Evolutionary conservation across 2,113 vertebrate species (phyloP).

Genomic region (Gambusia holbrooki): DNA sequence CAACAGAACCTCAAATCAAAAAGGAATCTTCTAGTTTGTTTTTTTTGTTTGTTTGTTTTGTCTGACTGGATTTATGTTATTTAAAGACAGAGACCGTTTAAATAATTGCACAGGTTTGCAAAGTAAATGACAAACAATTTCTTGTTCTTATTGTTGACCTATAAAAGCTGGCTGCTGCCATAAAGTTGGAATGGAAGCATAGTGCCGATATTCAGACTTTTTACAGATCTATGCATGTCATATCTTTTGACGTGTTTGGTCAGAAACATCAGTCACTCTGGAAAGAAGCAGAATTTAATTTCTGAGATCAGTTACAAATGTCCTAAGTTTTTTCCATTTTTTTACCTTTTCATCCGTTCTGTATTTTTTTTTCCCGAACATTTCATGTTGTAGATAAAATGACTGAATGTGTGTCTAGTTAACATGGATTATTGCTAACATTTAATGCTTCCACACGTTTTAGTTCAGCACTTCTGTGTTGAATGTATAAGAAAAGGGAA

Average conservation of each 20-base stretch:
- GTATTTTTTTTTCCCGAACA: conserved; percentile 2
- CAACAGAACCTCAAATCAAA: conserved; percentile 44
- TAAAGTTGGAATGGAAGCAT: conserved; percentile 21
- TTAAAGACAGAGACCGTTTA: conserved; percentile 35
- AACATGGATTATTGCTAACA: conserved; percentile 25
- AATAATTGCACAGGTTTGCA: not conserved
- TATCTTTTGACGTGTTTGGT: conserved; percentile 47
- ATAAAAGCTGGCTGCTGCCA: conserved; percentile 1
- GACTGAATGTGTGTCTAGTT: conserved; percentile 35
- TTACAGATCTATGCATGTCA: conserved; percentile 80
- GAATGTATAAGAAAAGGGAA: conserved; percentile 60
- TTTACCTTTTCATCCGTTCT: not conserved
- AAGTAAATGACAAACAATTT: not conserved
- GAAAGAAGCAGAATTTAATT: conserved; percentile 28
- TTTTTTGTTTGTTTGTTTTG: conserved; percentile 36
- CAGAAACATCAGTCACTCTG: conserved; percentile 15
- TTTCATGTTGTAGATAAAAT: conserved; percentile 18
- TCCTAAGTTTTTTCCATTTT: conserved; percentile 4
- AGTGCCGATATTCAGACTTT: conserved; percentile 57
- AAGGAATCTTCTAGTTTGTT: conserved; percentile 31
- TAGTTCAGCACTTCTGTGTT: conserved; percentile 58
- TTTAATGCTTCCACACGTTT: conserved; percentile 58
- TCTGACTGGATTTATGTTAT: conserved; percentile 26
- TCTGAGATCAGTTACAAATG: conserved; percentile 20
- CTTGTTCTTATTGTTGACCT: too few relatives aligned